Evolutionary conservation across 2,888 invertebrate species (phyloP), one percentile per base, ranked within the genome.

Genomic region (Laspeyria flexula): DNA sequence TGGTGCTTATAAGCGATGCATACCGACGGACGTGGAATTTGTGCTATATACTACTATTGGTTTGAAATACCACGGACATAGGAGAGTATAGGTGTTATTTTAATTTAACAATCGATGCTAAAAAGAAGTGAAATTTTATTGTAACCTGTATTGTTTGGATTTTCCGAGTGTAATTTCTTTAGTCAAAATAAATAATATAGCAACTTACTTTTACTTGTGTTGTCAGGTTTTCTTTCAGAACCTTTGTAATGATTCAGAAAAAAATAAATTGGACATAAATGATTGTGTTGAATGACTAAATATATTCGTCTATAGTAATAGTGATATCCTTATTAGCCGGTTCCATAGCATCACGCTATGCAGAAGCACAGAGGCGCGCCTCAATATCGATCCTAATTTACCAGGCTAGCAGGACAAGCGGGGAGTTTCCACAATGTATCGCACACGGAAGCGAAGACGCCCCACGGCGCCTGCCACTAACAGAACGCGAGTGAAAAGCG

Each of bases 401-500:
- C 76, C 75, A 79, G 76, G 78, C 50, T 62, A 79, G 41, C 75
- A 80, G 75, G 67, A 68, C 68, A 70, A 54, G 57, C 57, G 62
- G 59, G 71, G 74, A 72, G 74, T 65, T 71, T 67, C 65, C 62
- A 75, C 73, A 70, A 66, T 64, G 70, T 73, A 69, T 69, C 66
- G 68, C 45, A 69, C 64, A 56, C 66, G 73, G 60, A 63, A 65
- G 66, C 63, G 63, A 64, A 73, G 83, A 75, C 79, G 71, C 79
- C 85, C 85, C 80, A 82, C 75, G 62, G 83, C 75, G 83, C 73
- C 75, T 82, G 85, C 79, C 84, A 81, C 60, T 71, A 60, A 59
- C 85, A 85, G 76, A 69, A 62, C 59, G 47, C 52, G 55, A 62
- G 52, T 65, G 70, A 66, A 69, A 65, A 68, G 64, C 71, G 60